A percentile compares a stretch with the other conserved stretches of the same genome.
Evolutionary conservation across 2,113 vertebrate genomes (phyloP).

Genomic region (Platichthys flesus): DNA sequence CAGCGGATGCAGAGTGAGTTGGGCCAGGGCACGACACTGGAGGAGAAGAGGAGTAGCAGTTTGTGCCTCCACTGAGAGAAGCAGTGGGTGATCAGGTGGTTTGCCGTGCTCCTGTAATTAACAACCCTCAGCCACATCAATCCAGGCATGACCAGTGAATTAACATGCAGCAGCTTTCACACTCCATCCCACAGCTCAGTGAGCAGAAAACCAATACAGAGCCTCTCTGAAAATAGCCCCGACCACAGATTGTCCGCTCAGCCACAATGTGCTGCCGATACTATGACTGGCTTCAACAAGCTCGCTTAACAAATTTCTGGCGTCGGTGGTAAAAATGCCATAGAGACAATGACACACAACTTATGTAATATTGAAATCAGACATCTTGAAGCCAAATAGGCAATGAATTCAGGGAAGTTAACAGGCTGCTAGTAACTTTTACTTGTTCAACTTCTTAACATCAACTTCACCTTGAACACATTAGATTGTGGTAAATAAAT

Average conservation of each 20-base stretch:
- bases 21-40: not conserved
- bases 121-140: slow-evolving; percentile 76
- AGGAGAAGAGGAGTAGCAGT: slow-evolving; percentile 21
- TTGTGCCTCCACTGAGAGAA: slow-evolving; percentile 43
- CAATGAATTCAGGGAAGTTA: not conserved
- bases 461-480: not conserved
- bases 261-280: slow-evolving; percentile 34
- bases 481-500: not conserved
- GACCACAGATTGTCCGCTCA: slow-evolving; percentile 41
- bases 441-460: not conserved
- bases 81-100: slow-evolving; percentile 77
- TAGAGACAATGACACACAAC: not conserved
- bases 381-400: not conserved
- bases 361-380: not conserved
- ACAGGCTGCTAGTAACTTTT: not conserved
- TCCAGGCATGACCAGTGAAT: slow-evolving; percentile 76
- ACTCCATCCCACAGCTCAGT: slow-evolving; percentile 71
- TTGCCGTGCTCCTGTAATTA: slow-evolving; percentile 76
- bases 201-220: slow-evolving; percentile 71
- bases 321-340: not conserved
- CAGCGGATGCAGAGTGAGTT: not conserved
- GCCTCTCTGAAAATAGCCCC: slow-evolving; percentile 62
- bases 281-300: slow-evolving; percentile 21
- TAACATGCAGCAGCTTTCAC: slow-evolving; percentile 78
- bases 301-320: slow-evolving; percentile 23